Percentiles rank a stretch among this genome's conserved stretches.
phyloP scores from a whole-genome alignment of 2,797 vertebrate species.

The Eulemur coronatus region DNA sequence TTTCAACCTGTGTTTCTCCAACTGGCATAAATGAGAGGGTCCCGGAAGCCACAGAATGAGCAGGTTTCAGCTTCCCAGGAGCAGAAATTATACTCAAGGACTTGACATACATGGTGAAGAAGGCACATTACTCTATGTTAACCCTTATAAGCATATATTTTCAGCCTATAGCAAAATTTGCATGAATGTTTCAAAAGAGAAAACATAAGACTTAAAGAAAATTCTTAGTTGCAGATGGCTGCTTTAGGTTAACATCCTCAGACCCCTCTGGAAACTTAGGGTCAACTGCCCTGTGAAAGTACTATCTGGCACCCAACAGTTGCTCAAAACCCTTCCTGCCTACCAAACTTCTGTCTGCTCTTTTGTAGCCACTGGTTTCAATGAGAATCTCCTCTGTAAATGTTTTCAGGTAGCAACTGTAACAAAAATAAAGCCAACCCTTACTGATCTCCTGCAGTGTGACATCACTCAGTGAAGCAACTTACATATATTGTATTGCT shows the following conservation, averaged over 20 bases:
- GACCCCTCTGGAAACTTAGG: not conserved
- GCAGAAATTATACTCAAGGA: not conserved
- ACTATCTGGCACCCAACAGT: not conserved
- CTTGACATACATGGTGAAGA: not conserved
- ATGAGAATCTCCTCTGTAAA: not conserved
- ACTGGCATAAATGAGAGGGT: not conserved
- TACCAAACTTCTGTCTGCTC: not conserved
- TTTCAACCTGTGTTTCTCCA: not conserved
- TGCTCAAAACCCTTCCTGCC: not conserved
- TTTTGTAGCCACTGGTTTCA: not conserved
- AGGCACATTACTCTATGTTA: not conserved
- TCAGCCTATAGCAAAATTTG: not conserved
- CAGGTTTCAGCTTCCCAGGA: not conserved
- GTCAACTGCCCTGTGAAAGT: not conserved
- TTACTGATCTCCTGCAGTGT: not conserved
- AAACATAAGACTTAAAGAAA: not conserved
- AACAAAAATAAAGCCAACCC: not conserved
- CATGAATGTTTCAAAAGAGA: not conserved
- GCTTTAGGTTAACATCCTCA: not conserved
- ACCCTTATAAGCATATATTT: not conserved
- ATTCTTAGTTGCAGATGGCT: not conserved
- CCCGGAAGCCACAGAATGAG: not conserved
- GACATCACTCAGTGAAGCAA: not conserved
- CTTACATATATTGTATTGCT: not conserved
- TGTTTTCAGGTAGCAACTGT: not conserved